Evolutionary conservation across 2,888 invertebrate species (phyloP), one percentile per base, ranked within the genome.

Genomic region (Phymatocera aterrima): DNA sequence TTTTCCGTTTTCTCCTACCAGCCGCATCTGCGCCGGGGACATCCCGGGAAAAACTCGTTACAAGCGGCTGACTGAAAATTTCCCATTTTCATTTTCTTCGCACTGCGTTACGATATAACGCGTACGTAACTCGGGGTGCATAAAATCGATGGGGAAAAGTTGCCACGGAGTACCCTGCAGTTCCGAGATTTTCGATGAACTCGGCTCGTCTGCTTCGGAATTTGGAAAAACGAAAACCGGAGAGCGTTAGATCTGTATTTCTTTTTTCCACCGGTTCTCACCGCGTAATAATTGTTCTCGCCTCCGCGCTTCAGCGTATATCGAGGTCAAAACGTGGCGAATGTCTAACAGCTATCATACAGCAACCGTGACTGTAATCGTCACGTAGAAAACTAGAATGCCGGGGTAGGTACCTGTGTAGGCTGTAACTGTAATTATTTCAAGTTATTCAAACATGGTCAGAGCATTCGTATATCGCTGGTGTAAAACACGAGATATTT

Each of bases 21-120:
- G 48, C 70, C 70, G 54, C 78, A 57, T 79, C 61, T 72, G 64
- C 34, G 28, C 31, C 34, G 74, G 83, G 85, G 82, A 82, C 83
- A 85, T 87, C 85, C 83, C 83, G 82, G 83, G 82, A 83, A 87
- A 86, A 84, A 88, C 88, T 89, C 88, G 86, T 88, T 88, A 88
- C 85, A 86, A 83, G 83, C 83, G 80, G 78, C 82, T 85, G 85
- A 85, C 57, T 57, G 72, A 84, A 85, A 87, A 87, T 37, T 57
- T 72, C 54, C 79, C 68, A 87, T 86, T 37, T 57, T 72, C 54
- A 77, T 68, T 65, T 77, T 77, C 74, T 75, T 79, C 60, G 40
- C 40, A 75, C 48, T 48, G 37, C 70, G 46, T 37, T 65, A 57
- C 28, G 28, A 57, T 57, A n/a, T n/a, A n/a, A n/a, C n/a, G n/a